Evolutionary conservation across 2,113 vertebrate species (phyloP), one percentile per base, ranked within the genome.

Genomic region (Mohoua ochrocephala): DNA sequence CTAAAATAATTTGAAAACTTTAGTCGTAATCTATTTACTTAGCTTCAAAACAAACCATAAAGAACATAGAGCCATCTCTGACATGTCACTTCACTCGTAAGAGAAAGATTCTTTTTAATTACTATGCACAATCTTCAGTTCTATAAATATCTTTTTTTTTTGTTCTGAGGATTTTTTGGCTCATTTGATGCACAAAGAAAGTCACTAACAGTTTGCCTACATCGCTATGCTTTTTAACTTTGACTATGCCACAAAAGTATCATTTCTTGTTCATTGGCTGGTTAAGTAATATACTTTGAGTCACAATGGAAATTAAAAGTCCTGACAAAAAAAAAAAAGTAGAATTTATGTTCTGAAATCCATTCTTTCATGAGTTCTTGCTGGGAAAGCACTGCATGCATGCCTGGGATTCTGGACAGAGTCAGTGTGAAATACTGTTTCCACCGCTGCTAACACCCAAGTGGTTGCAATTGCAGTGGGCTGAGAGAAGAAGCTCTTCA

Each of bases 301-400:
- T 17, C 19, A 91, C 71, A 82, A 50, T 13, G 28, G 26, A 37
- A 70, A 53, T n/a, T 41, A 41, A 9, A 85, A 45, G 9, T 57
- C 11, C 13, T 54, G 26, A 31, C 1, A 0, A 9, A 35, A 69
- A 39, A 12, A 11, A 9, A 2, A 12, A 11, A 9, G 1, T 2
- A 41, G 4, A 54, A 60, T 24, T 49, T 69, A 5, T 53, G 15
- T 53, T 75, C 57, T 75, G 52, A 91, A 86, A 63, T 59, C 28
- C 26, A 11, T 88, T 84, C 6, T 14, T 84, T 91, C 1, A 0
- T 30, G 23, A 60, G 8, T 8, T 37, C 53, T 52, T 50, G 22
- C 65, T 61, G 30, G 37, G 27, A 82, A 53, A 9, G 13, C 10
- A 12, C 13, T 61, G 4, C 12, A 19, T 41, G 7, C 21, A 52